Percentiles rank a stretch among this genome's conserved stretches.
These are phyloP conservation scores for Venusia cambrica DNA, from an alignment of 2,888 invertebrate species.

Conservation along the genomic window DNA sequence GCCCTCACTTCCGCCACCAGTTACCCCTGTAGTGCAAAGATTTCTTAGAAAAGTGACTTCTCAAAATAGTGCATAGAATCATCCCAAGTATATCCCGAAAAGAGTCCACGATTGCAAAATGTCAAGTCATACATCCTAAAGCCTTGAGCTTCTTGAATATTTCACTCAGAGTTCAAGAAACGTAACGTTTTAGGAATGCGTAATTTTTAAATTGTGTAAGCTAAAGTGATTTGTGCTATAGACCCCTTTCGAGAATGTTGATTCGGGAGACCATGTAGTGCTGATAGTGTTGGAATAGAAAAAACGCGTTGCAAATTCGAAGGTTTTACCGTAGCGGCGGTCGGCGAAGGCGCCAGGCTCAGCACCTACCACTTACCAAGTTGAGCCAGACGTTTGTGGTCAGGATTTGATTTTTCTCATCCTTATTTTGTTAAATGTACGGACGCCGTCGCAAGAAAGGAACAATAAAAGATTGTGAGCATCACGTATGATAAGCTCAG, in stretches of 20 bases:
- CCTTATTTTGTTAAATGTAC: conserved; percentile 88
- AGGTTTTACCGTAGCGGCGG: conserved; percentile 50
- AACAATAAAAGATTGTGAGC: conserved; percentile 72
- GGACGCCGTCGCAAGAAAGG: conserved; percentile 79
- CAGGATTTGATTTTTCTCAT: conserved; percentile 99
- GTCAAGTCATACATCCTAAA: too few relatives aligned
- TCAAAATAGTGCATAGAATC: conserved; percentile 38
- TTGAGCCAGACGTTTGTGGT: conserved; percentile 99
- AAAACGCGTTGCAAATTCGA: conserved; percentile 19
- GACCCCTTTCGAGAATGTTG: too few relatives aligned
- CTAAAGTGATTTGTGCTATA: too few relatives aligned
- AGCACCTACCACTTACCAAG: conserved; percentile 92
- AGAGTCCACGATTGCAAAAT: too few relatives aligned
- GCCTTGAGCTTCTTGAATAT: too few relatives aligned
- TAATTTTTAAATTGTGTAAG: too few relatives aligned
- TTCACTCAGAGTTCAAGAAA: too few relatives aligned
- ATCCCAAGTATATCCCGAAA: too few relatives aligned
- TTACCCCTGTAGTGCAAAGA: conserved; percentile 37
- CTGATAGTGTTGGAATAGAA: conserved; percentile 25
- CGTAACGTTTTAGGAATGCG: too few relatives aligned
- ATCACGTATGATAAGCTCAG: conserved; percentile 42
- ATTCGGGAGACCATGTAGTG: too few relatives aligned
- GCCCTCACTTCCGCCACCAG: conserved; percentile 66
- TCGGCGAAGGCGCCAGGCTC: conserved; percentile 65
- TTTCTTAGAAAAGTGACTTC: conserved; percentile 24